Evolutionary conservation across 2,888 invertebrate genomes (phyloP).

Genomic region (Thecocarcelia acutangulata): DNA sequence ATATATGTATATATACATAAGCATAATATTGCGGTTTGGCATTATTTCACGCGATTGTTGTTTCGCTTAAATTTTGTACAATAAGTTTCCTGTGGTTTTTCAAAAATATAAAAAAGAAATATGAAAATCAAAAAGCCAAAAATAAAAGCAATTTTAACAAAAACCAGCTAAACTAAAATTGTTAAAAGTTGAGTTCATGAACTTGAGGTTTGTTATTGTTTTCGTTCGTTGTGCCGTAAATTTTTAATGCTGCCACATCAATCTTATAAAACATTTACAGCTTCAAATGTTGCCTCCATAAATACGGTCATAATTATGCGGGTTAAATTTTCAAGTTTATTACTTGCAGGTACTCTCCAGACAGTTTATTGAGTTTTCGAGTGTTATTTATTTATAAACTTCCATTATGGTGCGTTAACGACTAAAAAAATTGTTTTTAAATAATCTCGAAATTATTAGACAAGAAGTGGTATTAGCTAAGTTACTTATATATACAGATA

Average conservation of each 20-base stretch:
- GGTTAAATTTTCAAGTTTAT: too few species aligned
- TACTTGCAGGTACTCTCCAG: too few species aligned
- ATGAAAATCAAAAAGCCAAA: background rate
- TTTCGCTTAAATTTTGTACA: slow-evolving; percentile 25
- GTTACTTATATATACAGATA: too few species aligned
- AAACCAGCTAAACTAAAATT: slow-evolving; percentile 16
- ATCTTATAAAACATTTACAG: slow-evolving; percentile 8
- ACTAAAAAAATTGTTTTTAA: too few species aligned
- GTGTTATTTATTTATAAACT: too few species aligned
- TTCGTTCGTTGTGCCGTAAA: slow-evolving; percentile 11
- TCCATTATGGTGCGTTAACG: too few species aligned
- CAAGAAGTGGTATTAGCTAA: too few species aligned
- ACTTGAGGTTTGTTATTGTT: slow-evolving; percentile 51
- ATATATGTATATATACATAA: too few species aligned
- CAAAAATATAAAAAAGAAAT: slow-evolving; percentile 13
- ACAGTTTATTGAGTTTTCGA: too few species aligned
- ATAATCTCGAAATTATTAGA: too few species aligned
- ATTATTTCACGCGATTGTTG: slow-evolving; percentile 25
- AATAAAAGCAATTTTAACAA: slow-evolving; percentile 20
- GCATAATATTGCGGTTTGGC: slow-evolving; percentile 8
- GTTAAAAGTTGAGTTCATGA: slow-evolving; percentile 56
- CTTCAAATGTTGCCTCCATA: too few species aligned
- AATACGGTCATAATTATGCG: too few species aligned
- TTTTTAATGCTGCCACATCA: slow-evolving; percentile 41
- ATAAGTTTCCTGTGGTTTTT: slow-evolving; percentile 56